Evolutionary conservation across 2,888 invertebrate species (phyloP).

Genomic region (Diaprepes abbreviatus): DNA sequence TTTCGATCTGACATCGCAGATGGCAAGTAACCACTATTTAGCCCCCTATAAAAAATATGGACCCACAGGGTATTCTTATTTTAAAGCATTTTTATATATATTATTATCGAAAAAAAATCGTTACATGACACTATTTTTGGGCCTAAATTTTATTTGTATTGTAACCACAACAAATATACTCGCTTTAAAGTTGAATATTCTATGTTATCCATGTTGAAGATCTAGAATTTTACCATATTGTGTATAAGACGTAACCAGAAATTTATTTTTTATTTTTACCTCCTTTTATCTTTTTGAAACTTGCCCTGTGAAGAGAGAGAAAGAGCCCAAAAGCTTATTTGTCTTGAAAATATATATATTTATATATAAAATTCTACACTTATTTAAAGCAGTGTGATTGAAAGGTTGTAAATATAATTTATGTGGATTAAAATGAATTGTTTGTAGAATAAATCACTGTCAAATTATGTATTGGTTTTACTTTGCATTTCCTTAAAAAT

Average conservation of each 20-base stretch:
- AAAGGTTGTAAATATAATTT: constrained; percentile 68
- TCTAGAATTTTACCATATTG: constrained; percentile 4
- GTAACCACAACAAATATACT: neutral
- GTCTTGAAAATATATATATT: constrained; percentile 62
- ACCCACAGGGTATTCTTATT: neutral
- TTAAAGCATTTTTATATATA: neutral
- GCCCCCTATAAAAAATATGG: constrained; percentile 3
- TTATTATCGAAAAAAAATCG: too few relatives aligned
- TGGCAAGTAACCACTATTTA: constrained; percentile 27
- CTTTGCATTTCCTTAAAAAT: neutral
- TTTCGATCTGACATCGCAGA: constrained; percentile 16
- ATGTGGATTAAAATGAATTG: constrained; percentile 67
- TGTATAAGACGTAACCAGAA: constrained; percentile 16
- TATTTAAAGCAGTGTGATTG: constrained; percentile 67
- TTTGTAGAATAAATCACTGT: constrained; percentile 68
- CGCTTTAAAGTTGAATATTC: neutral
- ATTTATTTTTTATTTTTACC: constrained; percentile 7
- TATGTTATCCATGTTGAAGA: neutral
- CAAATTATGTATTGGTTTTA: constrained; percentile 55
- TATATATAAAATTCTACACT: constrained; percentile 65
- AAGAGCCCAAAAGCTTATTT: constrained; percentile 61
- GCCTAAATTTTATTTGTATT: constrained; percentile 5
- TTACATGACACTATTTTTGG: too few relatives aligned
- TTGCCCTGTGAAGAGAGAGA: constrained; percentile 29
- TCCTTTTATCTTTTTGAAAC: neutral